phyloP scores from a whole-genome alignment of 2,888 invertebrate species.

The Leptothorax acervorum region DNA sequence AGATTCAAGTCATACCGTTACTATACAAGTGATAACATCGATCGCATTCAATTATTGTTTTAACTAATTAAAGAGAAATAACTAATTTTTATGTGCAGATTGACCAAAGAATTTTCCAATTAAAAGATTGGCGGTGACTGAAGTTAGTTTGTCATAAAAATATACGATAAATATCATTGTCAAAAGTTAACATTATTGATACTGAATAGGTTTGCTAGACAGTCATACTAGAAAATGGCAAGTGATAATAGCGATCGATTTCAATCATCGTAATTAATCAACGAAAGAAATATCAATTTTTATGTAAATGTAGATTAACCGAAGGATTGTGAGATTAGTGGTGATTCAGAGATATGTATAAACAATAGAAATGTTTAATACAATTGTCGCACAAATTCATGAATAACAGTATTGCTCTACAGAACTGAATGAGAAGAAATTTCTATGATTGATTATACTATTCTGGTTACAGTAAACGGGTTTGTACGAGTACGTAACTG shows the following conservation, averaged over 20 bases:
- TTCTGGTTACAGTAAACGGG: neutral
- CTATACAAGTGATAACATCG: neutral
- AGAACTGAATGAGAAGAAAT: neutral
- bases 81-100: neutral
- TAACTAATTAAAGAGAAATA: neutral
- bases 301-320: neutral
- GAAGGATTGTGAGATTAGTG: neutral
- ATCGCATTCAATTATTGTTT: neutral
- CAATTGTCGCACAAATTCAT: neutral
- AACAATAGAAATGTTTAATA: neutral
- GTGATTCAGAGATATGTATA: no score
- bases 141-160: neutral
- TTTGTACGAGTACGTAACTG: neutral
- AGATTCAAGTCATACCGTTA: neutral
- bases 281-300: neutral
- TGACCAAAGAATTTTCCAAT: neutral
- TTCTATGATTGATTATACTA: slow-evolving; percentile 4
- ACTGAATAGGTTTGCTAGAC: neutral
- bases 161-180: neutral
- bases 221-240: neutral
- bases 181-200: neutral
- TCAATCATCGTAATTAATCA: neutral
- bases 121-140: neutral
- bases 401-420: neutral
- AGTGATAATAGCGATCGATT: neutral